These are phyloP conservation scores for Microcebus murinus DNA, from an alignment of 2,113 vertebrate species.

Conservation along the genomic window DNA sequence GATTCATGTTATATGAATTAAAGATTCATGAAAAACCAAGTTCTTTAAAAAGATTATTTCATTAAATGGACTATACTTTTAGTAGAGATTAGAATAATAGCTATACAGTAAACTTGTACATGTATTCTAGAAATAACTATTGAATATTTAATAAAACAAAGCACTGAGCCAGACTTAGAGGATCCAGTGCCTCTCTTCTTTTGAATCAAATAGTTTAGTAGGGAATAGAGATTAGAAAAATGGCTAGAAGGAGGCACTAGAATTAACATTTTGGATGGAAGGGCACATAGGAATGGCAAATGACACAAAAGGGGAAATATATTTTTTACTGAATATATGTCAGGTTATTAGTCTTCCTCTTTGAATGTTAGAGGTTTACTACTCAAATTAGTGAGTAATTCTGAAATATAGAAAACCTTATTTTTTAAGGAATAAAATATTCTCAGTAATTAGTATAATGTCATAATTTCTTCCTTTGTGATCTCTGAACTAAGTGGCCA, in stretches of 20 bases:
- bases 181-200: neutral
- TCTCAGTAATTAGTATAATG: neutral
- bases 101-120: neutral
- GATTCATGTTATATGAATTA: neutral
- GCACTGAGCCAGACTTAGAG: neutral
- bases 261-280: neutral
- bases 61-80: neutral
- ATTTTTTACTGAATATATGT: conserved; percentile 11
- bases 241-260: neutral
- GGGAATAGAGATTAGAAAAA: neutral
- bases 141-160: neutral
- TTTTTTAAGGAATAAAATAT: neutral
- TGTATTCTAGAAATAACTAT: neutral
- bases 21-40: neutral
- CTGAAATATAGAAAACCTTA: neutral
- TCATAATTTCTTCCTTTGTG: neutral
- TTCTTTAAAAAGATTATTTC: neutral
- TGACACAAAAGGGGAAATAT: neutral
- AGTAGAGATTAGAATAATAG: neutral
- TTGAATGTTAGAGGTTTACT: neutral
- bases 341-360: neutral
- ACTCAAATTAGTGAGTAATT: neutral
- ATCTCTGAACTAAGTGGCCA: neutral
- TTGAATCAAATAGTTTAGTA: neutral
- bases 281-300: neutral